Evolutionary conservation across 2,797 vertebrate species (phyloP).

Genomic region (Pachyuromys duprasi): DNA sequence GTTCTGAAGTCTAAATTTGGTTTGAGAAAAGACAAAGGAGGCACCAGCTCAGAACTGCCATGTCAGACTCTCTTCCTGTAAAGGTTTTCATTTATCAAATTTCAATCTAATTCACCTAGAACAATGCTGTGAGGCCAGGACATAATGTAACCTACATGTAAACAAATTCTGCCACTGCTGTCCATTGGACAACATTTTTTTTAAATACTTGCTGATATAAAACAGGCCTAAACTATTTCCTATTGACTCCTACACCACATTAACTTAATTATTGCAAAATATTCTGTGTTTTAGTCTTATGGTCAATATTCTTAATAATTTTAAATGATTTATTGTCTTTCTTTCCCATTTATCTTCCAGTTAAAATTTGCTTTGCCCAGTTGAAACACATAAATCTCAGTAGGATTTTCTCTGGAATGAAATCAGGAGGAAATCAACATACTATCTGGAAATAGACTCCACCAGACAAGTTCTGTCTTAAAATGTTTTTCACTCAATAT

Average conservation of each 20-base stretch:
- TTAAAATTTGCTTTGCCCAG: constrained; percentile 50
- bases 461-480: constrained; percentile 39
- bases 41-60: neutral
- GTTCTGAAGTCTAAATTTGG: neutral
- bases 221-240: neutral
- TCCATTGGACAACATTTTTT: neutral
- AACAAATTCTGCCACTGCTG: neutral
- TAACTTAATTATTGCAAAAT: constrained; percentile 12
- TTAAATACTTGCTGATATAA: neutral
- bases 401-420: constrained; percentile 42
- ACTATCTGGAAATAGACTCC: constrained; percentile 32
- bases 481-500: constrained; percentile 47
- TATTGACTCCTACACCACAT: neutral
- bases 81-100: constrained; percentile 36
- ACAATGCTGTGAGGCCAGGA: constrained; percentile 28
- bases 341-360: constrained; percentile 16
- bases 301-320: constrained; percentile 25
- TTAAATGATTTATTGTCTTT: neutral
- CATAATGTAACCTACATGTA: constrained; percentile 30
- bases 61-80: neutral
- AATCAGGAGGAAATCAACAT: neutral
- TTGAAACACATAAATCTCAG: constrained; percentile 54
- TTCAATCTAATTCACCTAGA: constrained; percentile 53
- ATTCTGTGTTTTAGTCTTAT: constrained; percentile 37
- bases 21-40: constrained; percentile 28